Percentiles rank a stretch among this genome's conserved stretches.
Conservation (phyloP, 1,140 invertebrate genomes). For the Laupala kohalensis region DNA sequence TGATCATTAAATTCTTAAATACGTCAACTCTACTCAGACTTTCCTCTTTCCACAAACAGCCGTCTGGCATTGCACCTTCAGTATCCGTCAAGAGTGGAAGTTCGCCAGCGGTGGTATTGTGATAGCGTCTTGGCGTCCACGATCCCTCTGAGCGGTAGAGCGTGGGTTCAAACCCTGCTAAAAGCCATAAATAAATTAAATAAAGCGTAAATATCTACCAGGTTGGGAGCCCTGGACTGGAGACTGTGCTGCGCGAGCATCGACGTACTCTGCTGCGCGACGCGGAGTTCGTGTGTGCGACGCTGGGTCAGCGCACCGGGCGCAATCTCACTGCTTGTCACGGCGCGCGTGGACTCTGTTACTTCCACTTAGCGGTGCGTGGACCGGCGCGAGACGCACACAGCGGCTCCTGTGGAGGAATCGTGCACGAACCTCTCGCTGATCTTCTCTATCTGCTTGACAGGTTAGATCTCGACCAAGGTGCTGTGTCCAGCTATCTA, state of each 20-base stretch:
- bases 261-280: conserved; percentile 47
- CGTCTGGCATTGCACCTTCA: too few relatives aligned
- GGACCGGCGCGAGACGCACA: conserved; percentile 90
- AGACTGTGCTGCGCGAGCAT: conserved; percentile 38
- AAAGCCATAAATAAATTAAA: too few relatives aligned
- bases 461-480: too few relatives aligned
- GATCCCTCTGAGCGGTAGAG: too few relatives aligned
- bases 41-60: too few relatives aligned
- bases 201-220: conserved; percentile 42
- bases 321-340: conserved; percentile 51
- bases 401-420: conserved; percentile 88
- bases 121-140: too few relatives aligned
- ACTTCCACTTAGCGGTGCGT: conserved; percentile 46
- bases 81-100: too few relatives aligned
- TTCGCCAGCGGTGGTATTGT: too few relatives aligned
- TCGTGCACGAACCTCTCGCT: conserved; percentile 75
- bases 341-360: conserved; percentile 45
- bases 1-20: too few relatives aligned
- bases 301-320: conserved; percentile 49
- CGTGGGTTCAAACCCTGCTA: too few relatives aligned
- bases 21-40: too few relatives aligned
- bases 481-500: too few relatives aligned
- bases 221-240: conserved; percentile 46
- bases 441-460: conserved; percentile 75
- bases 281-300: conserved; percentile 45